Evolutionary conservation across 2,797 vertebrate species (phyloP), one percentile per base, ranked within the genome.

Genomic region (Etheostoma perlongum): DNA sequence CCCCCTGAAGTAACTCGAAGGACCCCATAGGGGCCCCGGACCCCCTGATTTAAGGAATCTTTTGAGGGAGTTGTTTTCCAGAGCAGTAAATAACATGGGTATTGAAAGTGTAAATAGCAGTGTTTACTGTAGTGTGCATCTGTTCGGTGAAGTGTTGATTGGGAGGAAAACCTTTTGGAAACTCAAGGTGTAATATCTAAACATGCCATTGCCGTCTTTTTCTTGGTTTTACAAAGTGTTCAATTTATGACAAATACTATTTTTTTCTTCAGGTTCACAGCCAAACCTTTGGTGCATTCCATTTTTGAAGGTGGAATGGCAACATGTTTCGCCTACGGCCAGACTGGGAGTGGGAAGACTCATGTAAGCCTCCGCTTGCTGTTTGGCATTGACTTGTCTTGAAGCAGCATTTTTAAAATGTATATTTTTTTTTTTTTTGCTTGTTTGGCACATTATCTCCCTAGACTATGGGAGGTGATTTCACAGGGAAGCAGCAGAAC

Each of bases 341-440:
- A 99, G 86, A 99, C 98, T 0, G 98, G 98, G 88, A 99, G 98
- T 89, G 98, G 98, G 51, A 99, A 99, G 85, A 99, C 98, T 8
- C 97, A 99, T 19, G 98, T 99, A 94, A 95, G 97, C 95, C 18
- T 52, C 19, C 7, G 6, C 8, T 48, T 19, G 1, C 27, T 62
- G 19, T 61, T 4, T 27, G 0, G 6, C 2, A 2, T 47, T 67
- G 6, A 13, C 12, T 33, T 36, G 14, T 63, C 6, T 66, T 51
- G 10, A 61, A 40, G 5, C 6, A 18, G 8, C 1, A 46, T 55
- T 51, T 23, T 4, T 14, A 23, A 16, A 54, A 9, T 3, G 30
- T 1, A 19, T 23, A 19, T 23, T 40, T 13, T 2, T 67, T 69
- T 9, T 33, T 15, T 1, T 8, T 21, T 42, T 36, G 18, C 21